Base-by-base conservation (phyloP, 2,888 invertebrate genomes). In the Eupithecia vulgata region DNA sequence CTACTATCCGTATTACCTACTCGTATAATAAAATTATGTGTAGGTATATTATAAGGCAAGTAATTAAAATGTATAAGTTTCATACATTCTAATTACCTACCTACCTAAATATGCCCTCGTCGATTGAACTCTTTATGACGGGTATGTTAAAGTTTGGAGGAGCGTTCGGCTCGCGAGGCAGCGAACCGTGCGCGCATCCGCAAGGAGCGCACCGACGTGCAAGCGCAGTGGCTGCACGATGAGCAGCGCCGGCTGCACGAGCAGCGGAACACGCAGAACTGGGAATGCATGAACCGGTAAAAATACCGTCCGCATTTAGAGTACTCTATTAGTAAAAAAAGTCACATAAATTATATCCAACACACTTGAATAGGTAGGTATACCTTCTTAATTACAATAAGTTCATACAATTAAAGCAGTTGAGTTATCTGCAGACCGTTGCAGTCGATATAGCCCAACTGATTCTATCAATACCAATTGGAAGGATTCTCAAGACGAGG, bases 241-340 rank as follows among this genome's bases (percentile, higher is more conserved):
- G 90, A 94, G 80, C 83, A 78, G 69, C 84, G 80, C 69, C 81
- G 88, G 0, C 74, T 86, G 73, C 88, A 86, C 73, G 87, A 91
- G 65, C 80, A 88, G 74, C 81, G 90, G 76, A 95, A 95, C 77
- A 81, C 87, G 79, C 84, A 88, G 52, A 94, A 94, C 82, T 95
- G 95, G 95, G 94, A 95, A 74, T 88, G 95, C 81, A 87, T 95
- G 85, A 95, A 95, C 83, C 90, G 92, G 93, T 90, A 21, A 62
- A 40, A 15, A 0, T 25, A 12, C 13, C 13, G 15, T 13, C 25
- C 12, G 12, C n/a, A n/a, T n/a, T n/a, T 25, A 57, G 13, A n/a
- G 4, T 57, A 25, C 21, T 35, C 5, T n/a, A n/a, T n/a, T n/a
- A n/a, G 5, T 35, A 35, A 30, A 1, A 30, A 30, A 3, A 30